Percentiles rank a stretch among this genome's conserved stretches.
Evolutionary conservation across 2,113 vertebrate genomes (phyloP).

Genomic region (Myxocyprinus asiaticus): DNA sequence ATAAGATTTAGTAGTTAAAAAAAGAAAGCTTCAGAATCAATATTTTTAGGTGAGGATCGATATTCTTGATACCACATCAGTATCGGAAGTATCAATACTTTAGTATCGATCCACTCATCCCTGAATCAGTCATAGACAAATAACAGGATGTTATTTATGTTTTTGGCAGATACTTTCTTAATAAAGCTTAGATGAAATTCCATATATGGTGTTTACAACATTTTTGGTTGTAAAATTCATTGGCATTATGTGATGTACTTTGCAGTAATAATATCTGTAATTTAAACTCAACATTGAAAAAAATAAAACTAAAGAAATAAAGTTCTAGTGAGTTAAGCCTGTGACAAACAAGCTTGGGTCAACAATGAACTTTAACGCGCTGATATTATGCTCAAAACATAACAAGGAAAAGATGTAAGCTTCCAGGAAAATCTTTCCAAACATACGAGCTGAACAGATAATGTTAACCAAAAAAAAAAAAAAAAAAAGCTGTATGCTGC

Average conservation of each 20-base stretch:
- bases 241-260: not conserved
- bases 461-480: not conserved
- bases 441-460: slow-evolving; percentile 8
- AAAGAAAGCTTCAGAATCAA: no score
- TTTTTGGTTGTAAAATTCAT: not conserved
- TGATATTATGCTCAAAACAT: not conserved
- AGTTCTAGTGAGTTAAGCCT: not conserved
- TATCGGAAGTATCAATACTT: no score
- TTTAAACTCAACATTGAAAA: not conserved
- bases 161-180: not conserved
- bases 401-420: not conserved
- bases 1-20: no score
- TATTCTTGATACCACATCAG: no score
- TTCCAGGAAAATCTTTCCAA: slow-evolving; percentile 20
- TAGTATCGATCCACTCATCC: no score
- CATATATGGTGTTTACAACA: slow-evolving; percentile 11
- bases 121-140: not conserved
- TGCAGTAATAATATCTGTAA: not conserved
- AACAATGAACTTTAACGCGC: not conserved
- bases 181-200: not conserved
- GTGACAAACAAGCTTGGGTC: not conserved
- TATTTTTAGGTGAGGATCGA: no score
- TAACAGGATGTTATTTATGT: not conserved
- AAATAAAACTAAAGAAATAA: not conserved
- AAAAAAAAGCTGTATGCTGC: not conserved